phyloP scores from a whole-genome alignment of 2,797 vertebrate genomes.

The Leuciscus waleckii region DNA sequence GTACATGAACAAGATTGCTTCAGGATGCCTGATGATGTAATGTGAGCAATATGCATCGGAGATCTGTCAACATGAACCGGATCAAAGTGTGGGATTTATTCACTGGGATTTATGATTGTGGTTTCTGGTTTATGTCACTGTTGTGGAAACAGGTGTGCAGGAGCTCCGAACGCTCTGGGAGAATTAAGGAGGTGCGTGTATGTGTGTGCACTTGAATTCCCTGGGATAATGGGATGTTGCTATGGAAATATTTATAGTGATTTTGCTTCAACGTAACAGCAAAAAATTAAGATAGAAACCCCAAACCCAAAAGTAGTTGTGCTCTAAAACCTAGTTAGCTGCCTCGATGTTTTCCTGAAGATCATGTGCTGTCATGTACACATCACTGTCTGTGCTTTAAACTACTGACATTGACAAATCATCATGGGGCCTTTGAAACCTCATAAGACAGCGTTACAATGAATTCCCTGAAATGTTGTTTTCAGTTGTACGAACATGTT shows the following conservation, averaged over 20 bases:
- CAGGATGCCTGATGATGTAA: background rate
- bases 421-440: background rate
- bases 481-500: constrained; percentile 64
- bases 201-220: background rate
- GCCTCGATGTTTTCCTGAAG: background rate
- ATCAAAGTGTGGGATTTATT: constrained; percentile 22
- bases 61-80: background rate
- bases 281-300: background rate
- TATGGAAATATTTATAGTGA: background rate
- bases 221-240: background rate
- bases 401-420: background rate
- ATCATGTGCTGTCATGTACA: constrained; percentile 5
- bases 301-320: background rate
- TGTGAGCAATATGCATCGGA: background rate
- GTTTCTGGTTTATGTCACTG: constrained; percentile 9
- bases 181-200: background rate
- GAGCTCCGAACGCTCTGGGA: background rate
- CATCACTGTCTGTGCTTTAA: background rate
- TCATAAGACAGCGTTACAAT: background rate
- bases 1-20: background rate
- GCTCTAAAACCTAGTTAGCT: background rate
- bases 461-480: constrained; percentile 46
- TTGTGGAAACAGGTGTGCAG: constrained; percentile 32
- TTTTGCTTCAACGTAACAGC: background rate
- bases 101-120: constrained; percentile 30